phyloP scores from a whole-genome alignment of 2,797 vertebrate species.

The Clarias pachynema region DNA sequence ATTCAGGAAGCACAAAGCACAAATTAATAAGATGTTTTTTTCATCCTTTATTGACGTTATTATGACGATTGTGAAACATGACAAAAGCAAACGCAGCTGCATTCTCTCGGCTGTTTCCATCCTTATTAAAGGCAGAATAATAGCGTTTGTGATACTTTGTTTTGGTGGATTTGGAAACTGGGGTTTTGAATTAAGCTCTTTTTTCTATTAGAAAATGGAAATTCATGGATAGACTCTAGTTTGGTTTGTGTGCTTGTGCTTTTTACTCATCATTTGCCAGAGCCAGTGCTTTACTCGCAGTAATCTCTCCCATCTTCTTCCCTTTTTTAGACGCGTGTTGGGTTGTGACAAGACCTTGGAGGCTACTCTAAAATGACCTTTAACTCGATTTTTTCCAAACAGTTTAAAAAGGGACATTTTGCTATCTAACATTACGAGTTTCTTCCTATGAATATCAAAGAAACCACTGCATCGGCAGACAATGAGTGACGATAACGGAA shows the following conservation, averaged over 20 bases:
- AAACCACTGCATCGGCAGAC: no score
- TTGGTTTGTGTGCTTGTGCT: not conserved
- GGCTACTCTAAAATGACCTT: not conserved
- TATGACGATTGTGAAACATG: not conserved
- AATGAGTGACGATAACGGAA: not conserved
- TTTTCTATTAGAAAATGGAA: not conserved
- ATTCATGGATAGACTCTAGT: not conserved
- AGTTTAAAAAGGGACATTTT: not conserved
- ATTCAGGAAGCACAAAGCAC: not conserved
- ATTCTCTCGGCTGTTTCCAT: not conserved
- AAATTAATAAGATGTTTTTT: not conserved
- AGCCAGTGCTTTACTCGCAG: not conserved
- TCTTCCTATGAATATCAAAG: not conserved
- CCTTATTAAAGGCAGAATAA: slow-evolving; percentile 5
- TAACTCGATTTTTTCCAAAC: not conserved
- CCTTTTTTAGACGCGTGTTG: not conserved
- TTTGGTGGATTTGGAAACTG: not conserved
- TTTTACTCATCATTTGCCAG: not conserved
- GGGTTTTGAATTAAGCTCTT: not conserved
- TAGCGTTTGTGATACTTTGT: not conserved
- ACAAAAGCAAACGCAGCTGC: not conserved
- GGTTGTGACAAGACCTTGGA: not conserved
- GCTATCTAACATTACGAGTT: not conserved
- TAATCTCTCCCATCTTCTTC: not conserved
- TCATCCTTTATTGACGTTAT: not conserved